These are phyloP conservation scores for Andrena dorsata DNA, from an alignment of 2,888 invertebrate species.

Conservation along the genomic window DNA sequence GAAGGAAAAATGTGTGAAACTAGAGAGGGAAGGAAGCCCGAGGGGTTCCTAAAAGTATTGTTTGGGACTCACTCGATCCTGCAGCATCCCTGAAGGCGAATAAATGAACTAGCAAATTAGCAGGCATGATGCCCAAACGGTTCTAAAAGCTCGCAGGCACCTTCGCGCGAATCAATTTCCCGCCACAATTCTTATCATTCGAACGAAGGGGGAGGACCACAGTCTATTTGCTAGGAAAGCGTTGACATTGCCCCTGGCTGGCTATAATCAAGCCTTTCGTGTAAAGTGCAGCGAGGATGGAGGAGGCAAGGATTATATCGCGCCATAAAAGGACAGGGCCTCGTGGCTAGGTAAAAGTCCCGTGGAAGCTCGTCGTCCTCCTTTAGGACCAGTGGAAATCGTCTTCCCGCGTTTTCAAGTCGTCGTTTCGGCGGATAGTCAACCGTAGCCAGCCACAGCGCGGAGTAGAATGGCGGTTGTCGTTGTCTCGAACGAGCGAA, in stretches of 20 bases:
- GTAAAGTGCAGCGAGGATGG: background rate
- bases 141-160: background rate
- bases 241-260: conserved; percentile 13
- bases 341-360: background rate
- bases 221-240: background rate
- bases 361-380: conserved; percentile 24
- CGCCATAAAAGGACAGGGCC: conserved; percentile 8
- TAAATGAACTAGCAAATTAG: conserved; percentile 29
- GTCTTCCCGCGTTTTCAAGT: conserved; percentile 5
- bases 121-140: conserved; percentile 14
- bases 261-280: background rate
- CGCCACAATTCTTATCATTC: conserved; percentile 3
- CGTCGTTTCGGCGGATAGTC: conserved; percentile 44
- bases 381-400: conserved; percentile 23
- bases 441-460: conserved; percentile 9
- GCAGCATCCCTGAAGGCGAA: background rate
- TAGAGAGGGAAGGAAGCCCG: conserved; percentile 12
- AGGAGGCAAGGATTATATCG: background rate
- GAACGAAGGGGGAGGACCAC: background rate
- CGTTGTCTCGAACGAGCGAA: conserved; percentile 31
- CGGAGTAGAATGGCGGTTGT: conserved; percentile 37
- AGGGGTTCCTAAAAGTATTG: conserved; percentile 7
- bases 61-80: background rate
- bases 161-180: background rate
- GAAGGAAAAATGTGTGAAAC: conserved; percentile 13